phyloP scores from a whole-genome alignment of 2,113 vertebrate genomes.

The Colaptes auratus region DNA sequence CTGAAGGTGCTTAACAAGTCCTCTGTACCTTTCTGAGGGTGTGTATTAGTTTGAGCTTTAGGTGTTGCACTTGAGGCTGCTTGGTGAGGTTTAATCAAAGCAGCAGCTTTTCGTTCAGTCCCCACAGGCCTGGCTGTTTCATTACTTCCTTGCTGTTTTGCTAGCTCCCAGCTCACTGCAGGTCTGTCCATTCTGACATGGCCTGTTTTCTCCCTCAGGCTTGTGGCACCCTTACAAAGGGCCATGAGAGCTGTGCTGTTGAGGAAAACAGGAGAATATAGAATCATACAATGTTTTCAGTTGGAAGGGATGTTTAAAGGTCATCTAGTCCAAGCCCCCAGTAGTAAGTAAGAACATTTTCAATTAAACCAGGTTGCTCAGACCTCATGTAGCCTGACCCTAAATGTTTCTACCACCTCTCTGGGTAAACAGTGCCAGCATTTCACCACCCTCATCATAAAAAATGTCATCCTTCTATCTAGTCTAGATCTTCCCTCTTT shows the following conservation, averaged over 20 bases:
- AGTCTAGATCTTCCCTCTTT: no score
- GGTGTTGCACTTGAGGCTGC: background rate
- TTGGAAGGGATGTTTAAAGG: no score
- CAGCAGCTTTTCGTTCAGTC: background rate
- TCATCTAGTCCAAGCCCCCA: background rate
- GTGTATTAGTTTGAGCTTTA: background rate
- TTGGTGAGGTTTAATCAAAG: background rate
- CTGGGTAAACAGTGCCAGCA: background rate
- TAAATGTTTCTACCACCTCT: background rate
- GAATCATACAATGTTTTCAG: background rate
- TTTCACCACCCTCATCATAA: no score
- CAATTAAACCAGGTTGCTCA: no score
- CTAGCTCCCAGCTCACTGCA: background rate
- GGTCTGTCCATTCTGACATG: background rate
- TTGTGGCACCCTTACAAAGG: accelerated
- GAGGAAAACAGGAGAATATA: background rate
- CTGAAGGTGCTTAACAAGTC: accelerated
- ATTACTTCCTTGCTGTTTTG: background rate
- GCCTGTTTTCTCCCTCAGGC: background rate
- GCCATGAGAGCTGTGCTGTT: background rate
- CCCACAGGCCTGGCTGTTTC: background rate
- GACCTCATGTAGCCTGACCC: no score
- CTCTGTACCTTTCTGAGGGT: background rate
- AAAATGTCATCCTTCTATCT: no score
- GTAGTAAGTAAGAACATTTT: background rate